These are phyloP conservation scores for Cheiracanthium punctorium DNA, from an alignment of 2,888 invertebrate genomes.

Conservation along the genomic window DNA sequence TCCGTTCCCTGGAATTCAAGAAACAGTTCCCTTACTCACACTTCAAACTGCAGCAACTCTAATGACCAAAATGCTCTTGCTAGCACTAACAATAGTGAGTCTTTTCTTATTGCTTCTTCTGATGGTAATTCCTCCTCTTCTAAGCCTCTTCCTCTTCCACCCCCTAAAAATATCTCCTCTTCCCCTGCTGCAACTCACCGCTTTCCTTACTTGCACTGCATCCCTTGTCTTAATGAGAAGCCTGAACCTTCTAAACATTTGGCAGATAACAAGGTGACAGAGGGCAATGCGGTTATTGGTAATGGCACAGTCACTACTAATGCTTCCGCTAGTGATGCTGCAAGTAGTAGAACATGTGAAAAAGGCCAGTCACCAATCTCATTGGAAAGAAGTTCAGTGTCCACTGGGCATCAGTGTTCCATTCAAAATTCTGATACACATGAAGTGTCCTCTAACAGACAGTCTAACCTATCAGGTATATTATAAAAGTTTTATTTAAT, in stretches of 20 bases:
- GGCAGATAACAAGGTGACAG: conserved; percentile 62
- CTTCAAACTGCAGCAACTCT: conserved; percentile 66
- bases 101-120: conserved; percentile 62
- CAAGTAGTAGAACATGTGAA: conserved; percentile 28
- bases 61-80: conserved; percentile 51
- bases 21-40: conserved; percentile 65
- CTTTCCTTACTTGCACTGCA: conserved; percentile 74
- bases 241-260: conserved; percentile 69
- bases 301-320: conserved; percentile 63
- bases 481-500: background rate
- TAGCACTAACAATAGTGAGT: conserved; percentile 71
- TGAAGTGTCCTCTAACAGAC: conserved; percentile 34
- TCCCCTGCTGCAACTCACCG: conserved; percentile 69
- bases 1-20: conserved; percentile 37
- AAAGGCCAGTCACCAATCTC: conserved; percentile 36
- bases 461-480: conserved; percentile 39
- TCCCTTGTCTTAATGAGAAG: conserved; percentile 73
- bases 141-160: conserved; percentile 27
- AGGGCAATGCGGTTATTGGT: conserved; percentile 50
- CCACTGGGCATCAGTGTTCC: conserved; percentile 31
- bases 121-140: conserved; percentile 38
- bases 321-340: conserved; percentile 43
- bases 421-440: conserved; percentile 38
- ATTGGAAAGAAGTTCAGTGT: conserved; percentile 20
- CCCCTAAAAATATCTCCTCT: conserved; percentile 46